phyloP scores from a whole-genome alignment of 2,113 vertebrate genomes.

The Tretioscincus oriximinensis region DNA sequence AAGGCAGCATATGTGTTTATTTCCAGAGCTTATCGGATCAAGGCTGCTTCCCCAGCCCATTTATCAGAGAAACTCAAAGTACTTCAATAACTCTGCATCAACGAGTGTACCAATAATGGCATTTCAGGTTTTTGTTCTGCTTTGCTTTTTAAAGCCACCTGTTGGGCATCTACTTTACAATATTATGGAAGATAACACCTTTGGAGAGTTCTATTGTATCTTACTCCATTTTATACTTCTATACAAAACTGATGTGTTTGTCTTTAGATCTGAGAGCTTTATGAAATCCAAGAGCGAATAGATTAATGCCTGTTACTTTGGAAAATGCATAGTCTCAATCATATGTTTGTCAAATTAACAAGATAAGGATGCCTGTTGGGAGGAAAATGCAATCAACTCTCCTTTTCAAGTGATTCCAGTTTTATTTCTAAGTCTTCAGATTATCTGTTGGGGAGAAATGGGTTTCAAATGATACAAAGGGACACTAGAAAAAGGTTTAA shows the following conservation, averaged over 20 bases:
- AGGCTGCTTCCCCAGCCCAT: constrained; percentile 65
- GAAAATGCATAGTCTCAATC: neutral
- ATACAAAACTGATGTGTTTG: neutral
- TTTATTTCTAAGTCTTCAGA: neutral
- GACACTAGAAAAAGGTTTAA: neutral
- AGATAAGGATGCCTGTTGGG: too few relatives aligned
- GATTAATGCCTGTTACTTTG: neutral
- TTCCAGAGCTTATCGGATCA: constrained; percentile 72
- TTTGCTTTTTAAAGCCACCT: constrained; percentile 22
- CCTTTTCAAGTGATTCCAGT: neutral
- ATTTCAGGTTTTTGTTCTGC: constrained; percentile 51
- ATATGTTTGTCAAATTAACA: neutral
- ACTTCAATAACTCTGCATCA: constrained; percentile 60
- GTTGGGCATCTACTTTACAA: constrained; percentile 37
- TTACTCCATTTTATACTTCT: neutral
- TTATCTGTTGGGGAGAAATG: neutral
- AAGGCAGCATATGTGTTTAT: constrained; percentile 57
- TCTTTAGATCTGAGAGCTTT: neutral
- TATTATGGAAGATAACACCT: neutral
- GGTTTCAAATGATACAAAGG: neutral
- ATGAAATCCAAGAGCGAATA: neutral
- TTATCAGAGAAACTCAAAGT: constrained; percentile 68
- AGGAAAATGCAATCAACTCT: neutral
- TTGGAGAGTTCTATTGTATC: neutral
- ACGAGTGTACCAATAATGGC: constrained; percentile 33